These are phyloP conservation scores for Palythoa grandiflora DNA, from an alignment of 92 coral and sea anemone genomes.

Conservation along the genomic window DNA sequence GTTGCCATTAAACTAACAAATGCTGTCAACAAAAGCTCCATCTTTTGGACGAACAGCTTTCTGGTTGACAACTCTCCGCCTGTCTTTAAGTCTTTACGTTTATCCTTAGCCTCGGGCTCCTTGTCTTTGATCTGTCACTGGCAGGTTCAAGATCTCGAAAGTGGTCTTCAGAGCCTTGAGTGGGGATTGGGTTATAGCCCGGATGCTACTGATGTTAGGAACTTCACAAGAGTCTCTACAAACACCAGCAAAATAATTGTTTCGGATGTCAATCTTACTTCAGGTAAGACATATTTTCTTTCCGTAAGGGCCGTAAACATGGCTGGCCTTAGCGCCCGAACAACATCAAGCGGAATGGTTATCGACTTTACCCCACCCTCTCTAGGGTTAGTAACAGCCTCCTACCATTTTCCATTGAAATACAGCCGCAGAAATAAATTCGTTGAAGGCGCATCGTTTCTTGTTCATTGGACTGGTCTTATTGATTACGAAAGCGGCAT, in stretches of 20 bases:
- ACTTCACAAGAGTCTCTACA: constrained; percentile 56
- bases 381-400: constrained; percentile 67
- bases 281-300: constrained; percentile 71
- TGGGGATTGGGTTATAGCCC: constrained; percentile 78
- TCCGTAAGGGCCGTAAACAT: constrained; percentile 57
- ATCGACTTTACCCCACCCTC: constrained; percentile 81
- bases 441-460: constrained; percentile 73
- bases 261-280: constrained; percentile 47
- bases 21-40: constrained; percentile 58
- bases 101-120: constrained; percentile 46
- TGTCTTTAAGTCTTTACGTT: constrained; percentile 44
- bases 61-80: constrained; percentile 83
- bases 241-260: neutral
- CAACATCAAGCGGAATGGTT: constrained; percentile 71
- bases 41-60: constrained; percentile 82
- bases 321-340: constrained; percentile 67
- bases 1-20: constrained; percentile 75
- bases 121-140: constrained; percentile 55
- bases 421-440: constrained; percentile 68
- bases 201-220: constrained; percentile 58
- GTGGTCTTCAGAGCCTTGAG: constrained; percentile 57
- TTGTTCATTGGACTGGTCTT: constrained; percentile 83
- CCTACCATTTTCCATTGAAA: constrained; percentile 66
- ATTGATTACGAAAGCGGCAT: constrained; percentile 82
- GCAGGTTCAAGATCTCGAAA: constrained; percentile 69